Percentiles rank a stretch among this genome's conserved stretches.
phyloP scores from a whole-genome alignment of 2,797 vertebrate genomes.

The Gambusia yucatana region DNA sequence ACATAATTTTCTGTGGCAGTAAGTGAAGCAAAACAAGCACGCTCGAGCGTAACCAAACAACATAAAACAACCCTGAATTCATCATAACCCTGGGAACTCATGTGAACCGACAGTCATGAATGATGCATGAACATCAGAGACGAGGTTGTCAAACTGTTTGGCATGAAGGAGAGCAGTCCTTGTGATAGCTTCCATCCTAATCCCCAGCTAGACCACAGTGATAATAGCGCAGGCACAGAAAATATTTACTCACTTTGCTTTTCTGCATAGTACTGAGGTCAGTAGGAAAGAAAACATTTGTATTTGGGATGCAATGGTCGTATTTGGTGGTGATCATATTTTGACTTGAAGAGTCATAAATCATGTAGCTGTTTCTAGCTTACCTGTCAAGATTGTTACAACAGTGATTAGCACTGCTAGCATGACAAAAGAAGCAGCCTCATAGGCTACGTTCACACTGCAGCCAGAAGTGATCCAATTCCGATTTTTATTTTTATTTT shows the following conservation, averaged over 20 bases:
- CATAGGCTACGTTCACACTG: too few relatives aligned
- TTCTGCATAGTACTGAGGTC: conserved; percentile 15
- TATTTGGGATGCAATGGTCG: neutral
- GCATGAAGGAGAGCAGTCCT: conserved; percentile 35
- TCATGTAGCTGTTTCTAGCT: neutral
- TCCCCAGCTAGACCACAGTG: conserved; percentile 19
- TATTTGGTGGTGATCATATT: neutral
- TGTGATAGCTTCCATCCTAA: conserved; percentile 49
- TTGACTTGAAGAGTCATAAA: too few relatives aligned
- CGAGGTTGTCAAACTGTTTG: conserved; percentile 53
- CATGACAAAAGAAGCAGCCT: neutral
- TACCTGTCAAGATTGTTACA: neutral
- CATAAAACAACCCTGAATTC: conserved; percentile 42
- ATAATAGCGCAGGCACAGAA: conserved; percentile 21
- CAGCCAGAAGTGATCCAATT: too few relatives aligned
- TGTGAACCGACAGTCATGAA: conserved; percentile 63
- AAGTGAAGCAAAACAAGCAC: conserved; percentile 35
- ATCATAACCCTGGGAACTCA: conserved; percentile 48
- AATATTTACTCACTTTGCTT: conserved; percentile 11
- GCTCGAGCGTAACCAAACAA: conserved; percentile 41
- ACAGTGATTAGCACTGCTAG: neutral
- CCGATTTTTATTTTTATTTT: too few relatives aligned
- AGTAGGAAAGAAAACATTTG: neutral
- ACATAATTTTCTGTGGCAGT: conserved; percentile 8
- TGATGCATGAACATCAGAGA: conserved; percentile 58